phyloP scores from a whole-genome alignment of 30 jellyfish, hydroid and myxozoan species.

The Aurelia aurita complex sp. Pacific region DNA sequence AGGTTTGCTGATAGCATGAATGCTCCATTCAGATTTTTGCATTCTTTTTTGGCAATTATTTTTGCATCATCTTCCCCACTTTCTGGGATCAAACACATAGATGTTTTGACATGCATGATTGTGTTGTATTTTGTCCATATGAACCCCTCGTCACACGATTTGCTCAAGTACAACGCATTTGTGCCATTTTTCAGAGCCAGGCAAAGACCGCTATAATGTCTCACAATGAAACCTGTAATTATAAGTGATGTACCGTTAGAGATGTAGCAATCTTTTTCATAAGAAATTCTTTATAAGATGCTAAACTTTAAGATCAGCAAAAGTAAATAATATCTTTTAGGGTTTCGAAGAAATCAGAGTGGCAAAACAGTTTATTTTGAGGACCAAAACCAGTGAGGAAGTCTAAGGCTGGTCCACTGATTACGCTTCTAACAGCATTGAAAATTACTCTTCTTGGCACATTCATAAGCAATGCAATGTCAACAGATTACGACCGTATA shows the following conservation, averaged over 20 bases:
- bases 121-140: conserved; percentile 5
- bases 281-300: too few relatives aligned
- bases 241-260: not conserved
- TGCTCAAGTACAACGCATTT: conserved; percentile 9
- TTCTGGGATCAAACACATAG: conserved; percentile 44
- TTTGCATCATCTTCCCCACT: conserved; percentile 35
- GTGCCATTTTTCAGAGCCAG: conserved; percentile 32
- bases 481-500: too few relatives aligned
- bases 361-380: too few relatives aligned
- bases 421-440: too few relatives aligned
- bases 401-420: too few relatives aligned
- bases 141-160: conserved; percentile 44
- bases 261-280: too few relatives aligned
- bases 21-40: conserved; percentile 14
- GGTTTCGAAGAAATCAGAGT: too few relatives aligned
- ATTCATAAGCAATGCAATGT: too few relatives aligned
- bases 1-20: conserved; percentile 33
- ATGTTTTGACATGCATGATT: conserved; percentile 25
- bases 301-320: too few relatives aligned
- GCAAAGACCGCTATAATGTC: conserved; percentile 62
- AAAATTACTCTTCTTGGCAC: too few relatives aligned
- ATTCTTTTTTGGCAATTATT: conserved; percentile 13
- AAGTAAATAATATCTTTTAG: too few relatives aligned
- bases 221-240: conserved; percentile 29
- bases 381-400: too few relatives aligned